Evolutionary conservation across 2,113 vertebrate genomes (phyloP).

Genomic region (Oncorhynchus mykiss): DNA sequence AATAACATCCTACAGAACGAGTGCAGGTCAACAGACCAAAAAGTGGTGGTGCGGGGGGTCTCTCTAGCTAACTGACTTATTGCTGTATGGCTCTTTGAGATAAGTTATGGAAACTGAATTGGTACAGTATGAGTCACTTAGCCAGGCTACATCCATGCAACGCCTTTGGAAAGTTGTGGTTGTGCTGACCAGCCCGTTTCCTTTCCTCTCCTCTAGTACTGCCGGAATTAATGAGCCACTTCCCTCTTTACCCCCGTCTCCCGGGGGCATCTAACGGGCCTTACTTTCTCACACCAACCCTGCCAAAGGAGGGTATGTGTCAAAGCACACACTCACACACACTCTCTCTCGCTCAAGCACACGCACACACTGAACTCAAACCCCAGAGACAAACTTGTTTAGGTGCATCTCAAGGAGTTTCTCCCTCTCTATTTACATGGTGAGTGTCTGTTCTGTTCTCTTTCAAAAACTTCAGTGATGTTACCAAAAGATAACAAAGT

Average conservation of each 20-base stretch:
- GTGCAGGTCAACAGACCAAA: too few relatives aligned
- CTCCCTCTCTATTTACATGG: neutral
- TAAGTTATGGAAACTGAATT: constrained; percentile 47
- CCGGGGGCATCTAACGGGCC: constrained; percentile 45
- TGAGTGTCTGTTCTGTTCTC: neutral
- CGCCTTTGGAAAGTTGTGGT: constrained; percentile 44
- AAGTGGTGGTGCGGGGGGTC: neutral
- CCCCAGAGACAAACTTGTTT: too few relatives aligned
- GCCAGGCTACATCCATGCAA: constrained; percentile 31
- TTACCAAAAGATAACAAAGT: neutral
- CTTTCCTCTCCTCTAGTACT: constrained; percentile 49
- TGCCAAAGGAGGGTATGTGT: constrained; percentile 63
- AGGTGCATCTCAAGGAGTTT: neutral
- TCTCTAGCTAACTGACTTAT: neutral
- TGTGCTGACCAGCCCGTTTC: constrained; percentile 63
- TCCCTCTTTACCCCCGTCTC: constrained; percentile 53
- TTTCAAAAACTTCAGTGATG: neutral
- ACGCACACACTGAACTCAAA: neutral
- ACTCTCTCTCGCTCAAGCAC: neutral
- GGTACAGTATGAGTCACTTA: constrained; percentile 48
- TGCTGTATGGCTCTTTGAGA: neutral
- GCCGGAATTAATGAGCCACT: constrained; percentile 69
- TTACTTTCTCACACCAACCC: constrained; percentile 54
- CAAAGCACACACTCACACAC: constrained; percentile 58
- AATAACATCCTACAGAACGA: too few relatives aligned